Percentiles rank a stretch among this genome's conserved stretches.
These are phyloP conservation scores for Dasypus novemcinctus DNA, from an alignment of 2,113 vertebrate species.

Conservation along the genomic window DNA sequence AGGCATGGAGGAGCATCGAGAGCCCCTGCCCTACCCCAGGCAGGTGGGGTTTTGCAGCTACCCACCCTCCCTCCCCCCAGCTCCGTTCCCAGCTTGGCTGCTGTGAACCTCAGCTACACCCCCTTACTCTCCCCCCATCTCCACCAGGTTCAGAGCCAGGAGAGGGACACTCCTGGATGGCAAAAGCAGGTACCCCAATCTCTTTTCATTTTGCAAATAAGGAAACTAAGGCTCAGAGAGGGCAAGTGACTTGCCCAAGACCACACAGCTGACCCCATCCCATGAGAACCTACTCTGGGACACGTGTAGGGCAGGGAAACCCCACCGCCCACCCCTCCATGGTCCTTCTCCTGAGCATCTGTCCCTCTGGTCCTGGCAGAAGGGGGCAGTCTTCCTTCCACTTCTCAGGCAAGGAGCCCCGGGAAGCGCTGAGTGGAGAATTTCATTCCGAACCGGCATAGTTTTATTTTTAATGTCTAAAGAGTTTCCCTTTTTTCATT, in stretches of 20 bases:
- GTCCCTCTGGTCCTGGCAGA: no score
- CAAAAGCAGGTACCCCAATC: background rate
- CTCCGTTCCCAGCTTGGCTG: background rate
- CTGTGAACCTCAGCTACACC: background rate
- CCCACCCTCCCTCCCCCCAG: background rate
- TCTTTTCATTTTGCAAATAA: background rate
- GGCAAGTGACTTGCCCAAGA: background rate
- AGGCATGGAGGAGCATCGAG: background rate
- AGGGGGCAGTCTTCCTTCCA: no score
- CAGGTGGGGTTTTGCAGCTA: background rate
- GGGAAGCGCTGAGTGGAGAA: background rate
- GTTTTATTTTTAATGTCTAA: background rate
- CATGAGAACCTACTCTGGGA: background rate
- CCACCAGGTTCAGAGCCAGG: background rate
- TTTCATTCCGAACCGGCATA: background rate
- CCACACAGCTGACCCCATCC: background rate
- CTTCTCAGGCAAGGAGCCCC: background rate
- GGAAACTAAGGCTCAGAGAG: background rate
- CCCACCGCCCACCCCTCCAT: fast-evolving
- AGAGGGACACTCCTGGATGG: background rate
- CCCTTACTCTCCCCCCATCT: no score
- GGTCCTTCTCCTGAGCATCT: background rate
- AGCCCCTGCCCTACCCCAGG: background rate
- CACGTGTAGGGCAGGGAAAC: background rate
- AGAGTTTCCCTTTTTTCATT: background rate